A percentile compares a stretch with the other conserved stretches of the same genome.
Conservation (phyloP, 2,888 invertebrate species). For the Pachycephus smyrnensis region DNA sequence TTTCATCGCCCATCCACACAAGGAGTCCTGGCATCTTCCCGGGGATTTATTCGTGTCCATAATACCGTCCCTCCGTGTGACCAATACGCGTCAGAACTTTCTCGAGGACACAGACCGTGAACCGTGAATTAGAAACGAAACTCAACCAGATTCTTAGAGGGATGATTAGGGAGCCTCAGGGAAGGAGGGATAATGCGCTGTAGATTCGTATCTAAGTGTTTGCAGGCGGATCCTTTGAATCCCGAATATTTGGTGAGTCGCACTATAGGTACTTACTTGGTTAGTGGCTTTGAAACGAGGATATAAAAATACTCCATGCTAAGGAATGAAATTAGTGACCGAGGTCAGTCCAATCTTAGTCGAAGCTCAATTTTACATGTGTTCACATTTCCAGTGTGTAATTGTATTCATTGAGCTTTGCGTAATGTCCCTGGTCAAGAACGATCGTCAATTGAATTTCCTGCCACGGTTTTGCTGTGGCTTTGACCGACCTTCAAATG, state of each 20-base stretch:
- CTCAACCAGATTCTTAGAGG: background rate
- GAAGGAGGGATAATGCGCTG: background rate
- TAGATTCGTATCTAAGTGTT: background rate
- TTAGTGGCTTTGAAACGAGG: background rate
- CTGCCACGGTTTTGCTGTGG: constrained; percentile 38
- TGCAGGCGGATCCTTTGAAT: background rate
- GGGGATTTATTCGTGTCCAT: constrained; percentile 24
- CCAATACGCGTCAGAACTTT: background rate
- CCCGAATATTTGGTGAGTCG: background rate
- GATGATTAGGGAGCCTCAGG: background rate
- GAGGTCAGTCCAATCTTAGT: constrained; percentile 28
- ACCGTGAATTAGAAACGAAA: background rate
- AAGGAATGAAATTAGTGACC: background rate
- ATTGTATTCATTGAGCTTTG: constrained; percentile 34
- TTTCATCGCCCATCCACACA: constrained; percentile 31
- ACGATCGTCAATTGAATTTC: constrained; percentile 51
- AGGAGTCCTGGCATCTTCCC: constrained; percentile 8
- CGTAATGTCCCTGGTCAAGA: constrained; percentile 47
- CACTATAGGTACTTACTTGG: background rate
- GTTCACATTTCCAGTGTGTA: background rate
- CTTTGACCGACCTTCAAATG: constrained; percentile 53
- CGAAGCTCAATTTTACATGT: background rate
- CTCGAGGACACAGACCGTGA: background rate
- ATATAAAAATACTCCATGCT: background rate
- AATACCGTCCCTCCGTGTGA: constrained; percentile 14